Conservation (phyloP, 2,113 vertebrate species). For the Prionailurus bengalensis region DNA sequence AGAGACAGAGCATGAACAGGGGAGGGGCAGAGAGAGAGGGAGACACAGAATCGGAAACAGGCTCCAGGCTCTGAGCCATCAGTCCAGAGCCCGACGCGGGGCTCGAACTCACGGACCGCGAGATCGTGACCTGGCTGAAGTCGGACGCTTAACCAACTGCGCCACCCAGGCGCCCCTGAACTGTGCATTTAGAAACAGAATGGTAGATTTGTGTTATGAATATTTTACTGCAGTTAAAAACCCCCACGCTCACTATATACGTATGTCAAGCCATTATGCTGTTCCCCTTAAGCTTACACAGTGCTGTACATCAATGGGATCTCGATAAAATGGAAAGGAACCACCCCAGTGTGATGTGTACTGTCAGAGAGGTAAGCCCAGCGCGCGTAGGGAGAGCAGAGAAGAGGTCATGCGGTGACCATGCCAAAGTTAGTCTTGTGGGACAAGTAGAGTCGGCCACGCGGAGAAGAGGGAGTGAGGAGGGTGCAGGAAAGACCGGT, state of each 20-base stretch:
- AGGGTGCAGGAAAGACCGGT: not conserved
- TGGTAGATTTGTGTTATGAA: not conserved
- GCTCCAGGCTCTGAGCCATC: too few relatives aligned
- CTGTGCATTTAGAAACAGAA: not conserved
- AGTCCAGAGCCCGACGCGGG: too few relatives aligned
- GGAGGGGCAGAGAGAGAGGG: too few relatives aligned
- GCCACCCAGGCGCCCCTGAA: not conserved
- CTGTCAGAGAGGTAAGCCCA: not conserved
- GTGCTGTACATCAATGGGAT: not conserved
- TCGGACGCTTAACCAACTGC: too few relatives aligned
- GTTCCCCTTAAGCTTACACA: not conserved
- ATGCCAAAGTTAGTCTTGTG: not conserved
- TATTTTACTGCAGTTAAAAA: not conserved
- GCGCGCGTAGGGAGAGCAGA: not conserved
- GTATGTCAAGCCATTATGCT: not conserved
- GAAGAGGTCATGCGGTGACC: fast-evolving
- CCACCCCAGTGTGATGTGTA: not conserved
- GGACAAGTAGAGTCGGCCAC: not conserved
- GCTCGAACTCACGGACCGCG: too few relatives aligned
- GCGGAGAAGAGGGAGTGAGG: not conserved
- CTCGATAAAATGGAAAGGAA: not conserved
- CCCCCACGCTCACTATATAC: not conserved
- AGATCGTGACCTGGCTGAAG: too few relatives aligned
- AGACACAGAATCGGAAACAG: too few relatives aligned
- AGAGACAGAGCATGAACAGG: too few relatives aligned